These are phyloP conservation scores for Gopherus flavomarginatus DNA, from an alignment of 2,113 vertebrate species.

Conservation along the genomic window DNA sequence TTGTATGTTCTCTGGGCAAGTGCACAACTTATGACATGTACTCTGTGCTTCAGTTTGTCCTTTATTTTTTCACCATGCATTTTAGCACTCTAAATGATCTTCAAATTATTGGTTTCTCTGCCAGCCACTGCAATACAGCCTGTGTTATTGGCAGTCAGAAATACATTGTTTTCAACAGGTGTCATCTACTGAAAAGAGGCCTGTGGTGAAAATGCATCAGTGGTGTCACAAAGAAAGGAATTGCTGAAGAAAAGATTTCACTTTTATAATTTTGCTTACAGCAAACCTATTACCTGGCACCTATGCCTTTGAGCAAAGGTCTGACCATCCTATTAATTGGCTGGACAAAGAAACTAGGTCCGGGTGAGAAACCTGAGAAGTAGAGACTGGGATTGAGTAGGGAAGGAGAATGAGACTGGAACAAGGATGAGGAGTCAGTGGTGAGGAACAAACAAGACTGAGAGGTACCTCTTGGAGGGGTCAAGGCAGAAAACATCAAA, in stretches of 20 bases:
- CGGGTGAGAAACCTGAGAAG: too few species aligned
- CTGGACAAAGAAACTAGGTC: too few species aligned
- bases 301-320: slow-evolving; percentile 16
- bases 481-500: too few species aligned
- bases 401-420: too few species aligned
- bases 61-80: slow-evolving; percentile 30
- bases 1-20: background rate
- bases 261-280: background rate
- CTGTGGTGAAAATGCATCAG: background rate
- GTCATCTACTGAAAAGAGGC: background rate
- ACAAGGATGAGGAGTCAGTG: too few species aligned
- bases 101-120: slow-evolving; percentile 36
- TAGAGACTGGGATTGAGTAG: too few species aligned
- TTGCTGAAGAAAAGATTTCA: background rate
- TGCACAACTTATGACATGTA: background rate
- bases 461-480: too few species aligned
- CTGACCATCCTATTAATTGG: background rate
- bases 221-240: background rate
- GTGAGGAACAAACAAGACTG: too few species aligned
- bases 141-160: slow-evolving; percentile 33
- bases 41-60: background rate
- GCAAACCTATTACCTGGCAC: slow-evolving; percentile 27
- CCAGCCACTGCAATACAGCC: slow-evolving; percentile 30
- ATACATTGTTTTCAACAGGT: slow-evolving; percentile 42
- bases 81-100: slow-evolving; percentile 51